Conservation (phyloP, 2,888 invertebrate genomes). For the Apamea crenata region DNA sequence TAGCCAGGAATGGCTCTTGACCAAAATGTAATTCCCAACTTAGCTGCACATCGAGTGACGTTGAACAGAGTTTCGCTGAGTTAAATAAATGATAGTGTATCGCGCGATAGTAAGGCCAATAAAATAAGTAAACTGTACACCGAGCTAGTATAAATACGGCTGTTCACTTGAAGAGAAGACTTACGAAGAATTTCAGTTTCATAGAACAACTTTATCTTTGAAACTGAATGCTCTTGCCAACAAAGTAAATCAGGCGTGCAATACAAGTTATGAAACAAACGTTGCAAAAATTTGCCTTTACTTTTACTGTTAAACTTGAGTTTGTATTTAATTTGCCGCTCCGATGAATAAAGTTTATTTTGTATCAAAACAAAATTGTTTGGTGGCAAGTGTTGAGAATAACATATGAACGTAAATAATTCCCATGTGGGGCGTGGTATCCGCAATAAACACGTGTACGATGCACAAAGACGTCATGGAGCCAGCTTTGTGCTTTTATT, state of each 20-base stretch:
- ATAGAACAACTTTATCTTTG: conserved; percentile 37
- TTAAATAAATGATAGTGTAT: conserved; percentile 55
- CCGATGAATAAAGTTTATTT: conserved; percentile 35
- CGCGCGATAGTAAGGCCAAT: conserved; percentile 34
- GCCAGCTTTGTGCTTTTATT: conserved; percentile 73
- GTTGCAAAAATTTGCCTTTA: conserved; percentile 12
- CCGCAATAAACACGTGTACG: conserved; percentile 71
- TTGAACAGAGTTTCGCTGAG: conserved; percentile 67
- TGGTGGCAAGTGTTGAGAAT: conserved; percentile 38
- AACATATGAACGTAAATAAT: conserved; percentile 61
- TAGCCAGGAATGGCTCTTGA: conserved; percentile 73
- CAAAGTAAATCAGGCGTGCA: conserved; percentile 5
- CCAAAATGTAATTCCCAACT: conserved; percentile 70
- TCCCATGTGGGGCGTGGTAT: conserved; percentile 71
- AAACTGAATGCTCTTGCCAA: conserved; percentile 22
- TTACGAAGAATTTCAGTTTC: conserved; percentile 48
- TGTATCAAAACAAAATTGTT: conserved; percentile 29
- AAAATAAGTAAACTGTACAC: conserved; percentile 37
- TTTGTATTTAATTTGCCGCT: conserved; percentile 21
- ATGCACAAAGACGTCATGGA: conserved; percentile 72
- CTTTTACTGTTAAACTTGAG: conserved; percentile 12
- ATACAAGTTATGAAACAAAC: conserved; percentile 28
- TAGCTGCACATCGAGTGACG: conserved; percentile 65
- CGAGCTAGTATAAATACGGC: conserved; percentile 23
- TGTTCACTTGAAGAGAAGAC: conserved; percentile 22